phyloP scores from a whole-genome alignment of 2,113 vertebrate species.

The Corynorhinus townsendii region DNA sequence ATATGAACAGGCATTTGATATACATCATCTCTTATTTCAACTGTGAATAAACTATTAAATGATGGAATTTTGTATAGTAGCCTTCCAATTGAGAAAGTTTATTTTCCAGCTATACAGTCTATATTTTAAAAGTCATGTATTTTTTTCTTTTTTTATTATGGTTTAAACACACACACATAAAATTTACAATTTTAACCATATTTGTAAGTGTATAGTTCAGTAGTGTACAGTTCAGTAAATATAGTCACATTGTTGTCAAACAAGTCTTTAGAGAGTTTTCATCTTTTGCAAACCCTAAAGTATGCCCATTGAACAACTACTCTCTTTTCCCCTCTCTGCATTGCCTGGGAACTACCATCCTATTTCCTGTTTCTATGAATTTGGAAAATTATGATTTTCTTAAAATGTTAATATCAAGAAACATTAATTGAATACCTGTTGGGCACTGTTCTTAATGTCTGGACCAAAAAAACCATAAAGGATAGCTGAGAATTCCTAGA shows the following conservation, averaged over 20 bases:
- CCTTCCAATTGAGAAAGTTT: background rate
- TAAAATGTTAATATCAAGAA: background rate
- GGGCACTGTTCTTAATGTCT: background rate
- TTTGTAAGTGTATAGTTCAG: background rate
- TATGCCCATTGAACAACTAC: background rate
- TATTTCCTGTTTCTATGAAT: constrained; percentile 3
- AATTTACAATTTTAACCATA: background rate
- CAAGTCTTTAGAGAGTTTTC: background rate
- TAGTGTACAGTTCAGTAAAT: background rate
- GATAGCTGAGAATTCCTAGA: background rate
- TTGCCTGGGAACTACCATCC: background rate
- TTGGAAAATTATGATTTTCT: background rate
- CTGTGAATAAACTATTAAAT: background rate
- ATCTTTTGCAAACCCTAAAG: background rate
- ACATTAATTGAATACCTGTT: background rate
- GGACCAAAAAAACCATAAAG: background rate
- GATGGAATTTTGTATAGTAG: background rate
- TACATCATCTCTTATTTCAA: background rate
- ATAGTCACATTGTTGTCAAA: background rate
- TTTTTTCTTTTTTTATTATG: background rate
- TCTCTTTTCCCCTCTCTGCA: background rate
- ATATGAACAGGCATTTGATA: background rate
- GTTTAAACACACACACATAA: background rate
- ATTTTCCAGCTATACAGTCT: background rate
- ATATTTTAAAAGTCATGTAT: background rate